Evolutionary conservation across 2,113 vertebrate species (phyloP).

Genomic region (Sisor rabdophorus): DNA sequence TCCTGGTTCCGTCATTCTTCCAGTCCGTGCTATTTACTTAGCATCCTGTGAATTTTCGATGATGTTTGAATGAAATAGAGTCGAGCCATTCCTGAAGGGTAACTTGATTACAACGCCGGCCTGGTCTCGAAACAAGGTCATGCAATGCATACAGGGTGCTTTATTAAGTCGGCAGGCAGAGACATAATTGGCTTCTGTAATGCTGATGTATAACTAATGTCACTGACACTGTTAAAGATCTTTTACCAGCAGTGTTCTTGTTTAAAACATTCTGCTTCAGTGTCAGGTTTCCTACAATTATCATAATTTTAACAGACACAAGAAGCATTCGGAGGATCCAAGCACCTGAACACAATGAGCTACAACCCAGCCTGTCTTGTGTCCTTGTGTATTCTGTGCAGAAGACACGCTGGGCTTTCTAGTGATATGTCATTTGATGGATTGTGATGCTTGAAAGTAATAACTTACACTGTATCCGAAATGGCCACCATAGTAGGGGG

Average conservation of each 20-base stretch:
- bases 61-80: constrained; percentile 4
- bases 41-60: neutral
- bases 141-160: neutral
- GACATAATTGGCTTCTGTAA: neutral
- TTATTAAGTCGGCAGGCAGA: neutral
- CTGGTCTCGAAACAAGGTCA: neutral
- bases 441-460: no score
- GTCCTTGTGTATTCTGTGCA: no score
- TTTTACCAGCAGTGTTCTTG: neutral
- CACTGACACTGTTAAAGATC: neutral
- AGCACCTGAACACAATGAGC: no score
- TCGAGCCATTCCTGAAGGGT: neutral
- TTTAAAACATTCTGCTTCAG: neutral
- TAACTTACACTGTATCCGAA: no score
- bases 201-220: constrained; percentile 6
- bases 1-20: constrained; percentile 21
- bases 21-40: constrained; percentile 22
- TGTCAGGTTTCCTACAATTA: neutral
- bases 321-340: no score
- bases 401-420: no score
- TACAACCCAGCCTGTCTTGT: no score
- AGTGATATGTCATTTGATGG: no score
- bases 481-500: no score
- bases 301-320: neutral
- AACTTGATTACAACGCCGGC: constrained; percentile 20